phyloP scores from a whole-genome alignment of 2,888 invertebrate species.

The Orthosia gothica region DNA sequence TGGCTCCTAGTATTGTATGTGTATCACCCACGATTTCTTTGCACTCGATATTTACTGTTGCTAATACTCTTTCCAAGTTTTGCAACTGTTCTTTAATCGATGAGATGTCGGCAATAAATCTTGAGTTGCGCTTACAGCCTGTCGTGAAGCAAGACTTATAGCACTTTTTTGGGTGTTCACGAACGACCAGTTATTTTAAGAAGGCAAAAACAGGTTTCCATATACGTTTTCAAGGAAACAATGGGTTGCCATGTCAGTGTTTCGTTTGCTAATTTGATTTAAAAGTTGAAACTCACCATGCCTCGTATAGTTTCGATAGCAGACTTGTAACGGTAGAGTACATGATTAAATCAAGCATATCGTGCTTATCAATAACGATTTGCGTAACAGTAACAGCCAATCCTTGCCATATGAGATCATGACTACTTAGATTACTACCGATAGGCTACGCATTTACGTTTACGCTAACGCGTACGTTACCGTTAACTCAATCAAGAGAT shows the following conservation, averaged over 20 bases:
- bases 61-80: background rate
- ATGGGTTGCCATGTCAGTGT: constrained; percentile 21
- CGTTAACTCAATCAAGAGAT: constrained; percentile 46
- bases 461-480: constrained; percentile 46
- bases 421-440: constrained; percentile 33
- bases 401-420: constrained; percentile 42
- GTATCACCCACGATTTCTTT: no score
- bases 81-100: background rate
- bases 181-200: constrained; percentile 34
- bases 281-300: background rate
- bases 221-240: constrained; percentile 26
- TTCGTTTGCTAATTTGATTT: constrained; percentile 38
- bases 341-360: constrained; percentile 29
- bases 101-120: constrained; percentile 16
- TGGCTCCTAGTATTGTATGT: background rate
- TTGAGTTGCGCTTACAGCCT: background rate
- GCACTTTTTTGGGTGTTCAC: constrained; percentile 5
- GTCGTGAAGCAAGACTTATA: constrained; percentile 5
- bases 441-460: constrained; percentile 44
- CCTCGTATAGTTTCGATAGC: constrained; percentile 9
- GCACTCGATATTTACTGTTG: background rate
- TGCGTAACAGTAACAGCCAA: constrained; percentile 22
- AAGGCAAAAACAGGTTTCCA: constrained; percentile 5
- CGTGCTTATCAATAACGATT: constrained; percentile 27
- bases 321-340: constrained; percentile 12